phyloP scores from a whole-genome alignment of 2,797 vertebrate genomes.

The Kryptolebias ocellatus region DNA sequence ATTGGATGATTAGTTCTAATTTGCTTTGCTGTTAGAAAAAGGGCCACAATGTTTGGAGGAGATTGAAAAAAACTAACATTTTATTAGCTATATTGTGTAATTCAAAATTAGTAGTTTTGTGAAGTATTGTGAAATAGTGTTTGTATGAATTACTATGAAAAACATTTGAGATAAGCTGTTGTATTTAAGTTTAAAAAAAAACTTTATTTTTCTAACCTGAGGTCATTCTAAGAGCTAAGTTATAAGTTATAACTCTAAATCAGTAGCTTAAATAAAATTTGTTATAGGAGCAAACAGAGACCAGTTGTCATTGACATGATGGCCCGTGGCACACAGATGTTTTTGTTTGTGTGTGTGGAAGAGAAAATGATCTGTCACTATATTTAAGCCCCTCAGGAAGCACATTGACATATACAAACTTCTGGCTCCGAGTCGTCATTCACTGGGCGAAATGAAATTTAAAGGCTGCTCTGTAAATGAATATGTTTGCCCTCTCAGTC shows the following conservation, averaged over 20 bases:
- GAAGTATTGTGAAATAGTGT: no score
- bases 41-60: no score
- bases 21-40: conserved; percentile 31
- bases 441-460: conserved; percentile 38
- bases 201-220: no score
- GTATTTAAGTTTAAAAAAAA: no score
- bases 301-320: conserved; percentile 16
- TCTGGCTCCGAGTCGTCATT: conserved; percentile 44
- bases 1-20: conserved; percentile 51
- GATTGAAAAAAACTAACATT: no score
- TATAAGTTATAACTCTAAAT: conserved; percentile 8
- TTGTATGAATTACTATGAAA: no score
- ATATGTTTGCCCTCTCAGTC: conserved; percentile 26
- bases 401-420: conserved; percentile 31
- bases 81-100: no score
- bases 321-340: conserved; percentile 21
- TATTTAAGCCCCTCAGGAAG: conserved; percentile 25
- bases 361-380: conserved; percentile 28
- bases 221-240: no score
- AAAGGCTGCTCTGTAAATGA: conserved; percentile 56
- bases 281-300: conserved; percentile 19
- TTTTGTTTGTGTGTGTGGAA: neutral
- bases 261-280: conserved; percentile 36
- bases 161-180: no score
- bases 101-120: no score